Evolutionary conservation across 2,888 invertebrate species (phyloP).

Genomic region (Eupithecia pulchellata): DNA sequence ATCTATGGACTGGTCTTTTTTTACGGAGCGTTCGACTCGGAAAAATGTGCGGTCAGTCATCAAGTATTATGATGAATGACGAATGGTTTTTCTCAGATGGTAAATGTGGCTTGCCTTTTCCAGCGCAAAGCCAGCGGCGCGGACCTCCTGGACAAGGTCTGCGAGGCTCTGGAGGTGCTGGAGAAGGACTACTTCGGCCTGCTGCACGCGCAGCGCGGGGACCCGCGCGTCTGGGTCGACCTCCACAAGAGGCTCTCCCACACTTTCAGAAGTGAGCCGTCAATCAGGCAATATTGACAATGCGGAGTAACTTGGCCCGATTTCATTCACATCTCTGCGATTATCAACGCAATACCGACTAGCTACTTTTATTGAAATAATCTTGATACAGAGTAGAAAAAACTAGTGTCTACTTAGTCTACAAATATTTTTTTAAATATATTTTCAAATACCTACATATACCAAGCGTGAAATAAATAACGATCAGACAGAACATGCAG

Average conservation of each 20-base stretch:
- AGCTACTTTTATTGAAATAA: no score
- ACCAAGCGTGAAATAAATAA: no score
- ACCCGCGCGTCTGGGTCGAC: constrained; percentile 95
- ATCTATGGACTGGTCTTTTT: no score
- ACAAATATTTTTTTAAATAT: no score
- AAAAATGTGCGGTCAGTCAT: background rate
- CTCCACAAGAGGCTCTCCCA: constrained; percentile 94
- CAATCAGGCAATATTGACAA: background rate
- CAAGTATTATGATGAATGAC: background rate
- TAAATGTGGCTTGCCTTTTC: constrained; percentile 49
- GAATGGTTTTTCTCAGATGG: background rate
- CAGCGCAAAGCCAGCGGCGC: constrained; percentile 96
- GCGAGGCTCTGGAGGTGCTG: constrained; percentile 93
- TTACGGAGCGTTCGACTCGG: background rate
- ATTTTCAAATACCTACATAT: no score
- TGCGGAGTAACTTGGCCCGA: background rate
- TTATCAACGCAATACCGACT: no score
- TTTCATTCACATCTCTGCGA: no score
- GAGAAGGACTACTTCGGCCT: constrained; percentile 98
- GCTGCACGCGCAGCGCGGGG: constrained; percentile 92
- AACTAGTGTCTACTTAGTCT: no score
- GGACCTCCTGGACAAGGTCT: constrained; percentile 94
- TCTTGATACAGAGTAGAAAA: no score
- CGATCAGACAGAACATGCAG: no score
- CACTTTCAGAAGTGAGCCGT: constrained; percentile 91